Evolutionary conservation across 1,140 invertebrate species (phyloP), one percentile per base, ranked within the genome.

Genomic region (Colletes gigas): DNA sequence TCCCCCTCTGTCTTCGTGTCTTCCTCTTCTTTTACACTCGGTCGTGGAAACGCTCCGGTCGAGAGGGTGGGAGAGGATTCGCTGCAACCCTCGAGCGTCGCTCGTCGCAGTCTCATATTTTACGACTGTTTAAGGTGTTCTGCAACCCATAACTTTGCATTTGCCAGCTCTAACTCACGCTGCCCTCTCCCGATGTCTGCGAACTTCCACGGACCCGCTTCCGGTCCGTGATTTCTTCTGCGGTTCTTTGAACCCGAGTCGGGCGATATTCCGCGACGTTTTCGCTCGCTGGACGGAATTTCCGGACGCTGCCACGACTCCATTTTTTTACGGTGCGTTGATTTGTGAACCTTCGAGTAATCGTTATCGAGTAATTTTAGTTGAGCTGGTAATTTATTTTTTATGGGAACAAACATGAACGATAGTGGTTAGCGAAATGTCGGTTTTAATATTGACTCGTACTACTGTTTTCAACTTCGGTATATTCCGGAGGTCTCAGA

Each of bases 91-190:
- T 57, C 81, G 52, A 71, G 75, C 59, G 57, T 59, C 52, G 54
- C 70, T 78, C 75, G 78, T 82, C 74, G 79, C 81, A 87, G 82
- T 83, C 77, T 89, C 84, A 81, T 87, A 89, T 89, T 88, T 89
- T 88, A 85, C 73, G 80, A 69, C 78, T 80, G 76, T 86, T 89
- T 82, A 83, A 86, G 74, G 82, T 83, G 76, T 80, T 86, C 85
- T 70, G 86, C 83, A 81, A 83, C 65, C 86, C 75, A 82, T 88
- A 88, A 89, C 77, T 82, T 79, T 81, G 62, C 78, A 81, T 87
- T 88, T 85, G 59, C 78, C 68, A 39, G 54, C 55, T 77, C 71
- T 82, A 83, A 85, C 67, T 85, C 84, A 83, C 78, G 47, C 70
- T 65, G 21, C 65, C 54, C 63, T 68, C 63, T 52, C 15, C 63